phyloP scores from a whole-genome alignment of 2,113 vertebrate genomes.

The Tricholaema leucomelas region DNA sequence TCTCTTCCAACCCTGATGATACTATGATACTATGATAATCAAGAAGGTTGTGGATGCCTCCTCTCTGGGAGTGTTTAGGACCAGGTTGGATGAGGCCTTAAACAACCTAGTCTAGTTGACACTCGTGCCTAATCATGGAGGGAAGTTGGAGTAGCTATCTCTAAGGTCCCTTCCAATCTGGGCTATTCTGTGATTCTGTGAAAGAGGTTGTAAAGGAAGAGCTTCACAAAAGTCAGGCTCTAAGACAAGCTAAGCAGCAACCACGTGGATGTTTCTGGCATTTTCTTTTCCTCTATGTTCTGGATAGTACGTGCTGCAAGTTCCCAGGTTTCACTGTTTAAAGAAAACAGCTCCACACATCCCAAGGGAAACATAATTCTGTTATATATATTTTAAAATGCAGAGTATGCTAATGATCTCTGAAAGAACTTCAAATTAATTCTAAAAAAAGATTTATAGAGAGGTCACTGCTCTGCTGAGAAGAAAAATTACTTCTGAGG shows the following conservation, averaged over 20 bases:
- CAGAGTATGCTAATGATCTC: not conserved
- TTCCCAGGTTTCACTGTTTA: not conserved
- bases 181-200: too few species aligned
- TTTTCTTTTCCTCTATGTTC: not conserved
- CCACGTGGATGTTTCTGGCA: not conserved
- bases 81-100: too few species aligned
- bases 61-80: too few species aligned
- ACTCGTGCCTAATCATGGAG: too few species aligned
- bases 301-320: accelerated
- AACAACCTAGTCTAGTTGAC: too few species aligned
- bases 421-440: not conserved
- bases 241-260: not conserved
- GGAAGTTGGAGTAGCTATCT: too few species aligned
- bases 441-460: not conserved
- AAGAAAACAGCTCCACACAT: not conserved
- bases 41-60: too few species aligned
- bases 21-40: too few species aligned
- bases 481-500: not conserved
- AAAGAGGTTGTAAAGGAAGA: not conserved
- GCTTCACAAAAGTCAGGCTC: accelerated
- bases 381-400: not conserved
- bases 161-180: too few species aligned
- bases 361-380: not conserved
- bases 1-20: too few species aligned
- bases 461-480: not conserved